Percentiles rank a stretch among this genome's conserved stretches.
These are phyloP conservation scores for Callithrix jacchus DNA, from an alignment of 2,113 vertebrate genomes.

Conservation along the genomic window DNA sequence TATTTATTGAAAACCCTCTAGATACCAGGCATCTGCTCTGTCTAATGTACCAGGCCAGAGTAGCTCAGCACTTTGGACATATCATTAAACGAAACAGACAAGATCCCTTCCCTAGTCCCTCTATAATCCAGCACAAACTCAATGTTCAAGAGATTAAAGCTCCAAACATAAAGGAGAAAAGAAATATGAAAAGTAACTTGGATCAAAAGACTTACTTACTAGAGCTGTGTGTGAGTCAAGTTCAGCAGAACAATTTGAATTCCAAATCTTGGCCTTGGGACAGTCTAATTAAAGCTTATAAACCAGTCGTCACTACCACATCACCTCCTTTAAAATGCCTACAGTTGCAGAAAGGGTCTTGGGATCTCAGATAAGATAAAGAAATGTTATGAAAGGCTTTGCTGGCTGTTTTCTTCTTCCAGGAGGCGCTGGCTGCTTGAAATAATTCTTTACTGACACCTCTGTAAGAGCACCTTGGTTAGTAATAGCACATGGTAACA, in stretches of 20 bases:
- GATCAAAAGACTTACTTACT: not conserved
- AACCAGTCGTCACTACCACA: conserved; percentile 8
- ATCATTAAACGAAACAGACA: not conserved
- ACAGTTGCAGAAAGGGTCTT: conserved; percentile 25
- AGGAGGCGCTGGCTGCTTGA: conserved; percentile 29
- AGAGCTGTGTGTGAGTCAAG: not conserved
- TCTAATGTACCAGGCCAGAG: not conserved
- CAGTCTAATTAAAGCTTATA: conserved; percentile 40
- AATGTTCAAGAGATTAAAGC: not conserved
- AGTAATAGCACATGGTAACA: not conserved
- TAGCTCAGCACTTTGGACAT: not conserved
- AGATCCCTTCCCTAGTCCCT: not conserved
- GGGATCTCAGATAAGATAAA: conserved; percentile 60
- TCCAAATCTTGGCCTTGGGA: not conserved
- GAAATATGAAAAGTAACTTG: not conserved
- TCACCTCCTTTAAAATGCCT: conserved; percentile 16
- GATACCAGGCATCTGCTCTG: not conserved
- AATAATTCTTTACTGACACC: conserved; percentile 40
- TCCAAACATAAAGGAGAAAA: not conserved
- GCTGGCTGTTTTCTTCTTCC: conserved; percentile 48
- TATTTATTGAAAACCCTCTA: not conserved
- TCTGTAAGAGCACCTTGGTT: conserved; percentile 4
- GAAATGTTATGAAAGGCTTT: not conserved
- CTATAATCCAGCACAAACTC: not conserved
- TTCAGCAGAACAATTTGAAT: not conserved